Conservation (phyloP, 2,888 invertebrate species). For the Plutella xylostella region DNA sequence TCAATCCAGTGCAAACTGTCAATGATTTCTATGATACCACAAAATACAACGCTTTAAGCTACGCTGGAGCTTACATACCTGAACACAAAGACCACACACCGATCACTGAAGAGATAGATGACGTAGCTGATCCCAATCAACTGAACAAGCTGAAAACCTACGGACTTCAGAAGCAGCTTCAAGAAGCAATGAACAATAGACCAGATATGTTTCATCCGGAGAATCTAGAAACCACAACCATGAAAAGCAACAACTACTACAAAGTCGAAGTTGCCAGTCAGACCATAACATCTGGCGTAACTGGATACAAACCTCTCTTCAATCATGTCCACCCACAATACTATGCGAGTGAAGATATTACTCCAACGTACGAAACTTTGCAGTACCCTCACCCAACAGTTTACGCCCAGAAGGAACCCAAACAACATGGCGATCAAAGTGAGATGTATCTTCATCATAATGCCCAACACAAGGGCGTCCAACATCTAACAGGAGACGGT, state of each 20-base stretch:
- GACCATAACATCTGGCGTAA: slow-evolving; percentile 26
- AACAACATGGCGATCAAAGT: slow-evolving; percentile 26
- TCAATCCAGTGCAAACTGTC: slow-evolving; percentile 18
- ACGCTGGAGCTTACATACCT: slow-evolving; percentile 30
- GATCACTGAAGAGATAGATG: slow-evolving; percentile 53
- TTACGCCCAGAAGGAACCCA: slow-evolving; percentile 19
- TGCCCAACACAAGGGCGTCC: slow-evolving; percentile 37
- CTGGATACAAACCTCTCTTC: slow-evolving; percentile 10
- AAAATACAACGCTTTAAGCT: slow-evolving; percentile 27
- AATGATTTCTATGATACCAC: slow-evolving; percentile 28
- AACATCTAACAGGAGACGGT: slow-evolving; percentile 49
- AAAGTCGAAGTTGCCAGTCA: slow-evolving; percentile 43
- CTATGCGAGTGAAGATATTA: slow-evolving; percentile 18
- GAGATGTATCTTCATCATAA: slow-evolving; percentile 42
- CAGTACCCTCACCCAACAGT: slow-evolving; percentile 18
- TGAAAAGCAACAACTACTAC: slow-evolving; percentile 38
- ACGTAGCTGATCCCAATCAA: slow-evolving; percentile 44
- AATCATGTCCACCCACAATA: not conserved
- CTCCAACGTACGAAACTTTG: not conserved
- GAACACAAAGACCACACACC: slow-evolving; percentile 46
- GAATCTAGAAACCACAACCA: slow-evolving; percentile 29
- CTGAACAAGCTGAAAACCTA: slow-evolving; percentile 23
- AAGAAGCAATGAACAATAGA: no score
- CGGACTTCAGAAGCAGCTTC: slow-evolving; percentile 17
- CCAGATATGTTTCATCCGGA: no score